Base-by-base conservation (phyloP, 2,888 invertebrate genomes). In the Stegophylla sp. region DNA sequence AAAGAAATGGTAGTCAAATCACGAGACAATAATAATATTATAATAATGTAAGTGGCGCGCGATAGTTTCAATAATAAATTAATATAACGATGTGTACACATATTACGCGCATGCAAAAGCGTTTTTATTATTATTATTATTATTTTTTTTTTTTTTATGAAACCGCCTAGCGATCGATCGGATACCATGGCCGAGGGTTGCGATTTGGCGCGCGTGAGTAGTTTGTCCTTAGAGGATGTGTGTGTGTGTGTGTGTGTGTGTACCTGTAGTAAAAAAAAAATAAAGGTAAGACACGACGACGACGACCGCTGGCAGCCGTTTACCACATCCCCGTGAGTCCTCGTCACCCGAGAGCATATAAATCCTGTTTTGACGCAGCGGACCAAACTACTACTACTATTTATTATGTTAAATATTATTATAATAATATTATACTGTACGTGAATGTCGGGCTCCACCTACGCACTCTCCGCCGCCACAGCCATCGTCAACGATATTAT, bases 141-240 rank as follows among this genome's bases (percentile, higher is more conserved):
- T 69, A 67, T 69, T 69, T 34, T 67, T 26, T 59, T 72, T 72
- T 3, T 26, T 72, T 59, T 73, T 26, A 67, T 20, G 67, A 69
- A 69, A 77, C 59, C 67, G 48, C n/a, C n/a, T n/a, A n/a, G n/a
- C 67, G 45, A 67, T 56, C 51, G 77, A 79, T 79, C 77, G 61
- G 77, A 79, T 79, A 79, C 61, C 77, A 41, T 10, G 69, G 77
- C 77, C 77, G 77, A 79, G 34, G 77, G 77, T 59, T 79, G 59
- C 61, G n/a, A 69, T 69, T 79, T 17, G 69, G 59, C 45, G 77
- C 45, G 77, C 77, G 77, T 79, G 77, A 79, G 77, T 59, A 34
- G 77, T 79, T 67, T 69, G 77, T 69, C 77, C 77, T 79, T 48
- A 69, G 69, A 69, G 48, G 77, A 79, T 69, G 66, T 76, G 43